Base-by-base conservation (phyloP, 2,797 vertebrate species). In the Coendou prehensilis region DNA sequence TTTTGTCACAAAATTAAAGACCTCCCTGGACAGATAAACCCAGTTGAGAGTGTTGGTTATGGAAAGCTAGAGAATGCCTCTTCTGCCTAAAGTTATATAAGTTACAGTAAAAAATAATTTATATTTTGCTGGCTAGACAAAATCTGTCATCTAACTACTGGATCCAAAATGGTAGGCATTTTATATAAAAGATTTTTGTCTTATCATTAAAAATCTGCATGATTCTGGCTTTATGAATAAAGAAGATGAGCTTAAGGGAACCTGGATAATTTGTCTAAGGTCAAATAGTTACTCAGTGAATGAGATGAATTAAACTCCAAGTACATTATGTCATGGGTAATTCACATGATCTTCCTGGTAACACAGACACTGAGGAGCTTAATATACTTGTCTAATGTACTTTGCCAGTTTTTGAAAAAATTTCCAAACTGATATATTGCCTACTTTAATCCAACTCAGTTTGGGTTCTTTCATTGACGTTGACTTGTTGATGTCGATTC, bases 51-150 rank as follows among this genome's bases (percentile, higher is more conserved):
- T 30, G 15, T 54, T 80, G 7, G 23, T 52, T 37, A 1, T 57
- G 11, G 45, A 6, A 81, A 91, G 79, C 10, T 85, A 71, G 37
- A 92, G 41, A 94, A 79, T 57, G 28, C 6, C 13, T 88, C 30
- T 73, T 91, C 33, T 93, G 28, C 41, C n/a, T 88, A 71, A 93
- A 88, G 9, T 88, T 50, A 91, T 78, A 89, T 83, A 89, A 71
- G 89, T 87, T 87, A 33, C 91, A 86, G 50, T 76, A 14, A 84
- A 96, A 97, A 92, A n/a, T 47, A 75, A 91, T 71, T 37, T 61
- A 22, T 22, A 30, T 50, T 45, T 18, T 85, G 18, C 54, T 93
- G 26, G 7, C 52, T 41, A 69, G 67, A 81, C 2, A 63, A 81
- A 69, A 85, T 2, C 37, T 93, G 9, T 59, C 28, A 47, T 50